These are phyloP conservation scores for Calliopsis andreniformis DNA, from an alignment of 1,140 invertebrate genomes.

Conservation along the genomic window DNA sequence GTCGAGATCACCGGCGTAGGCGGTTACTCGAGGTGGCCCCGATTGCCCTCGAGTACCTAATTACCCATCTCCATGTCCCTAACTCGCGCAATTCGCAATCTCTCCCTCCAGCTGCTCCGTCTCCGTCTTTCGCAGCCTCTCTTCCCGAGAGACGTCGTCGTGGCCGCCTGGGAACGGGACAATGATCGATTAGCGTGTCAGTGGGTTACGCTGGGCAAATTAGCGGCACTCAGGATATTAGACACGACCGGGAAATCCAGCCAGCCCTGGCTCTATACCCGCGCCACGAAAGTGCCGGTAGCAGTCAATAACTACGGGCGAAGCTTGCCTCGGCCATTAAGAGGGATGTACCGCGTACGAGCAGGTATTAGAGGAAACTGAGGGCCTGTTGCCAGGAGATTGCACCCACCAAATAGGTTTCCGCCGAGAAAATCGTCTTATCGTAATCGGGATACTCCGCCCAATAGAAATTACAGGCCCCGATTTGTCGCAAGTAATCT, in stretches of 20 bases:
- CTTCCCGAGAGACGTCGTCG: constrained; percentile 13
- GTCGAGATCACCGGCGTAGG: constrained; percentile 26
- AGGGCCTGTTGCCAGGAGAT: constrained; percentile 49
- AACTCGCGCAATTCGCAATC: constrained; percentile 29
- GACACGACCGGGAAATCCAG: constrained; percentile 59
- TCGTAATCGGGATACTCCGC: constrained; percentile 22
- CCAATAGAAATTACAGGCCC: constrained; percentile 10
- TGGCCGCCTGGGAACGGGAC: constrained; percentile 5
- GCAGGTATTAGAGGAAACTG: constrained; percentile 52
- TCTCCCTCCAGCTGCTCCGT: constrained; percentile 38
- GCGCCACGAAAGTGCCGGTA: constrained; percentile 46
- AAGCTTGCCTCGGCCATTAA: constrained; percentile 53
- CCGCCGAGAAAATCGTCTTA: constrained; percentile 46
- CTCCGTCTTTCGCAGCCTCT: constrained; percentile 11
- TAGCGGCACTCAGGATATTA: constrained; percentile 79
- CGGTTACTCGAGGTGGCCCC: constrained; percentile 55
- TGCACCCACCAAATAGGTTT: constrained; percentile 40
- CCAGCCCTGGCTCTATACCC: constrained; percentile 4
- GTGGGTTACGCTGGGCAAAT: constrained; percentile 73
- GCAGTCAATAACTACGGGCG: constrained; percentile 61
- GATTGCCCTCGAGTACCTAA: constrained; percentile 69
- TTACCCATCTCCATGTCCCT: constrained; percentile 62
- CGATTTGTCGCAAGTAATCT: constrained; percentile 41
- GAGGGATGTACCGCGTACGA: constrained; percentile 42
- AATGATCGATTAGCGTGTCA: constrained; percentile 75